These are phyloP conservation scores for Bubo blakistoni DNA, from an alignment of 2,113 vertebrate genomes.

Conservation along the genomic window DNA sequence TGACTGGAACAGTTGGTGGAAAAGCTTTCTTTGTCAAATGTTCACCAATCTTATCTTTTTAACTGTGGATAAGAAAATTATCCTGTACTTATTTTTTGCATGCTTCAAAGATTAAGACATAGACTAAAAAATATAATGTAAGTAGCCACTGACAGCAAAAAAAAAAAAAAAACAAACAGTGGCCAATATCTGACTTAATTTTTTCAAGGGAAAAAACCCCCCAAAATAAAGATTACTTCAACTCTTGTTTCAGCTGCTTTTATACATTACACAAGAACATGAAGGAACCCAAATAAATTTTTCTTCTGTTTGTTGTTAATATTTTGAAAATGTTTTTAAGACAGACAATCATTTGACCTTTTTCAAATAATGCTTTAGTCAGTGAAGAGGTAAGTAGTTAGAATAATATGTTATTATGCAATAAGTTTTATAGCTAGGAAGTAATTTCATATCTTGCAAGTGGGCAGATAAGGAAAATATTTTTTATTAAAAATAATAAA, in stretches of 20 bases:
- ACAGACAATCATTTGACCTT: neutral
- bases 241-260: neutral
- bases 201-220: neutral
- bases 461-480: neutral
- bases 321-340: neutral
- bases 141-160: neutral
- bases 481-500: neutral
- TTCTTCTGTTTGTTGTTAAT: neutral
- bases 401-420: neutral
- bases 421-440: neutral
- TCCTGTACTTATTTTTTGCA: neutral
- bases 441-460: neutral
- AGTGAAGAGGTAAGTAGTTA: neutral
- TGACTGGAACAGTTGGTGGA: neutral
- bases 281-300: neutral
- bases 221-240: neutral
- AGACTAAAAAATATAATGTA: neutral
- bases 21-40: neutral
- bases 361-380: neutral
- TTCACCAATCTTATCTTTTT: neutral
- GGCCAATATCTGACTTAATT: neutral
- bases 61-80: neutral
- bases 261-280: neutral
- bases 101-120: neutral
- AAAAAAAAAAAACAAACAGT: neutral